Base-by-base conservation (phyloP, 2,888 invertebrate species). In the Trypoxylon attenuatum region DNA sequence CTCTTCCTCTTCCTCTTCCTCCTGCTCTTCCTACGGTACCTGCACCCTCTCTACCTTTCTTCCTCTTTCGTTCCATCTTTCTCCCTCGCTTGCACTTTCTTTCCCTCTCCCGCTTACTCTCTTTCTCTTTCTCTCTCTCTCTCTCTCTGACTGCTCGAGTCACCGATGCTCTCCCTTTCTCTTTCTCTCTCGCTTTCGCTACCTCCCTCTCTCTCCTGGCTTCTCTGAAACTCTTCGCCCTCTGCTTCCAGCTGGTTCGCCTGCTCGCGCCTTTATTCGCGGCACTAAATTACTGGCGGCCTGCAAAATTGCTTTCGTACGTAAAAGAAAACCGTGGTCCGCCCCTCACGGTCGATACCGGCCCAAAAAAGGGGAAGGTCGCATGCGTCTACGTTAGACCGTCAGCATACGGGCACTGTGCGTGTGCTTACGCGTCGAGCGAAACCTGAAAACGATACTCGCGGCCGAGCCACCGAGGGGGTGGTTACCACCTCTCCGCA, bases 251-350 rank as follows among this genome's bases (percentile, higher is more conserved):
- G 21, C 18, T 38, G 19, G 19, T 39, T 23, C 33, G 33, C 33
- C n/a, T 13, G 33, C 33, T 33, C n/a, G 33, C 54, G 61, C 72
- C 65, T 66, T 71, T 69, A 78, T 75, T 68, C 72, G 68, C 71
- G 60, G 63, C 70, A 70, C 77, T 81, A 78, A 82, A 83, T 83
- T 79, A 80, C 78, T 75, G 71, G 62, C 78, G 63, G 73, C 62
- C 71, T 62, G 73, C 68, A 76, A 81, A 82, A 81, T 79, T 77
- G 76, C 78, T 76, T 80, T 78, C 70, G 71, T 70, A 73, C 77
- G 68, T 73, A 78, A 81, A 79, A 81, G 76, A 78, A 73, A 77
- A 76, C 74, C 70, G 61, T 63, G 64, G 73, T 50, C 67, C 69
- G 59, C 45, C 51, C 46, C 66, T 52, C 49, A 53, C 67, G 73